phyloP scores from a whole-genome alignment of 2,888 invertebrate genomes.

The Alsophila aescularia region DNA sequence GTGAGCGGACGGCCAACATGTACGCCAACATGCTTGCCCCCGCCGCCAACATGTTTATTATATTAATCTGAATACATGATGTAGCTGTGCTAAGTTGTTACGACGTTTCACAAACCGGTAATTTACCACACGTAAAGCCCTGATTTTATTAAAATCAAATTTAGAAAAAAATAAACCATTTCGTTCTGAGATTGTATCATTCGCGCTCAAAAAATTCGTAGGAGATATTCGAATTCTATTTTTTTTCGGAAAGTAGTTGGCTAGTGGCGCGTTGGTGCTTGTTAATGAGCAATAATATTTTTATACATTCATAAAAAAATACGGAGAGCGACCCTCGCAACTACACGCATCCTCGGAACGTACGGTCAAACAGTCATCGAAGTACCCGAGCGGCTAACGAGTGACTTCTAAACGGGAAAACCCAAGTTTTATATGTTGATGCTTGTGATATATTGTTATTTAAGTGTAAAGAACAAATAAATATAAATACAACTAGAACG shows the following conservation, averaged over 20 bases:
- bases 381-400: constrained; percentile 31
- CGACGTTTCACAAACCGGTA: constrained; percentile 53
- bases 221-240: constrained; percentile 75
- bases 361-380: constrained; percentile 73
- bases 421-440: constrained; percentile 77
- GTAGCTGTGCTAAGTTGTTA: constrained; percentile 79
- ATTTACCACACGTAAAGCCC: constrained; percentile 46
- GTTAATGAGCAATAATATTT: constrained; percentile 84
- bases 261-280: constrained; percentile 84
- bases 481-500: constrained; percentile 73
- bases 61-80: constrained; percentile 76
- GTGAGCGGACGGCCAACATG: constrained; percentile 83
- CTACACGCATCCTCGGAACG: constrained; percentile 36
- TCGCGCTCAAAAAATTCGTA: constrained; percentile 75
- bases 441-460: constrained; percentile 85
- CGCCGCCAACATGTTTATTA: constrained; percentile 40
- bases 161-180: constrained; percentile 30
- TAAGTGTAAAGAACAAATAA: constrained; percentile 81
- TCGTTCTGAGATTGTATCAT: constrained; percentile 63
- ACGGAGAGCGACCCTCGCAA: constrained; percentile 65
- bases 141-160: constrained; percentile 36
- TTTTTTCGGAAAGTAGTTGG: constrained; percentile 77
- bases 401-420: constrained; percentile 32
- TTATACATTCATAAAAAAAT: constrained; percentile 80
- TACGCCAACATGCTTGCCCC: constrained; percentile 25